These are phyloP conservation scores for Leptocoma aspasia DNA, from an alignment of 2,113 vertebrate species.

Conservation along the genomic window DNA sequence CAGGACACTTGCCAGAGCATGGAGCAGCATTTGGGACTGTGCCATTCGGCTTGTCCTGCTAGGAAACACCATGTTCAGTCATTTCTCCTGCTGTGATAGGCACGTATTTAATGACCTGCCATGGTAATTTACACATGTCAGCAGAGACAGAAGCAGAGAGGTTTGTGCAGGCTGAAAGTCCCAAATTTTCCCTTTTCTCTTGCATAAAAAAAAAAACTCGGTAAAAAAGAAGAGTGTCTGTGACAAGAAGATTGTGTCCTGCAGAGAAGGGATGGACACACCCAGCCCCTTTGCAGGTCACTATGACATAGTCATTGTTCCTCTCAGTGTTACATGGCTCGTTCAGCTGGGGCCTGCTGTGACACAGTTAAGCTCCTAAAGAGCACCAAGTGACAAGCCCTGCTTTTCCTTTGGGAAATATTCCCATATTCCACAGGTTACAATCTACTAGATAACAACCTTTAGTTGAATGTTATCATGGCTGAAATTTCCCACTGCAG, in stretches of 20 bases:
- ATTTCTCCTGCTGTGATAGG: background rate
- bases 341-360: background rate
- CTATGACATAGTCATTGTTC: background rate
- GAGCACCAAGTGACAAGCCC: background rate
- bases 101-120: background rate
- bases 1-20: background rate
- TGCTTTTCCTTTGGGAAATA: conserved; percentile 42
- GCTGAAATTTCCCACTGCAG: conserved; percentile 33
- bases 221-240: background rate
- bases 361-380: background rate
- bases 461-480: conserved; percentile 47
- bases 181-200: background rate
- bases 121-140: background rate
- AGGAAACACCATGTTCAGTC: background rate
- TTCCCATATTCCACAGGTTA: conserved; percentile 53
- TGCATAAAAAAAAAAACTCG: background rate
- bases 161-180: background rate
- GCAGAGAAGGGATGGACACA: background rate
- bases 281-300: background rate
- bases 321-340: background rate
- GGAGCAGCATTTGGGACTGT: background rate
- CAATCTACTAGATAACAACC: conserved; percentile 43
- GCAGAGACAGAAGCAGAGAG: background rate
- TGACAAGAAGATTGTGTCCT: background rate
- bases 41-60: background rate